Conservation (phyloP, 1,140 invertebrate species). For the Contarinia nasturtii region DNA sequence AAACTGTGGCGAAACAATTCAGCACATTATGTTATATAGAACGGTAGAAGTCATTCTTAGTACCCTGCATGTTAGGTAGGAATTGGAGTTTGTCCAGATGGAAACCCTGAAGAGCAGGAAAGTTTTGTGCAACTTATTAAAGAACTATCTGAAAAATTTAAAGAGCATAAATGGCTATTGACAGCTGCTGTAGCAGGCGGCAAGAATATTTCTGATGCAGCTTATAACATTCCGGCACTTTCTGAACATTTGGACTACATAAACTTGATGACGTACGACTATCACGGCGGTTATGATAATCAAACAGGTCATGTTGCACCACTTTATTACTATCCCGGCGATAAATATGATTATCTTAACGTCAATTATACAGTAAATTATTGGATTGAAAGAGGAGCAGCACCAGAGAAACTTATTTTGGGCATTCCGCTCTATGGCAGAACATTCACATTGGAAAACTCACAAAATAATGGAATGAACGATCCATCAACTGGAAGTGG, state of each 20-base stretch:
- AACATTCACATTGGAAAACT: conserved; percentile 33
- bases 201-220: too few relatives aligned
- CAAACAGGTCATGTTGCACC: conserved; percentile 33
- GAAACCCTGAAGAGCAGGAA: too few relatives aligned
- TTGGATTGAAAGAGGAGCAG: conserved; percentile 60
- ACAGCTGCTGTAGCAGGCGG: too few relatives aligned
- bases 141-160: too few relatives aligned
- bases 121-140: too few relatives aligned
- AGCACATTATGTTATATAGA: too few relatives aligned
- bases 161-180: too few relatives aligned
- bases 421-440: conserved; percentile 47
- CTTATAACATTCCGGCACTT: too few relatives aligned
- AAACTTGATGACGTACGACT: conserved; percentile 45
- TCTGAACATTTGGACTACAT: conserved; percentile 28
- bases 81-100: too few relatives aligned
- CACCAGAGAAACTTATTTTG: conserved; percentile 38
- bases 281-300: conserved; percentile 34
- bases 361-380: conserved; percentile 61
- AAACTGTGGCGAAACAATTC: too few relatives aligned
- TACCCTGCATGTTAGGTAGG: too few relatives aligned
- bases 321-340: conserved; percentile 15
- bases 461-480: conserved; percentile 27
- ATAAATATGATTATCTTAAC: neutral
- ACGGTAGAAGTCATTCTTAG: too few relatives aligned
- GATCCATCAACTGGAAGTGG: conserved; percentile 30